Evolutionary conservation across 2,888 invertebrate genomes (phyloP), one percentile per base, ranked within the genome.

Genomic region (Aricia artaxerxes): DNA sequence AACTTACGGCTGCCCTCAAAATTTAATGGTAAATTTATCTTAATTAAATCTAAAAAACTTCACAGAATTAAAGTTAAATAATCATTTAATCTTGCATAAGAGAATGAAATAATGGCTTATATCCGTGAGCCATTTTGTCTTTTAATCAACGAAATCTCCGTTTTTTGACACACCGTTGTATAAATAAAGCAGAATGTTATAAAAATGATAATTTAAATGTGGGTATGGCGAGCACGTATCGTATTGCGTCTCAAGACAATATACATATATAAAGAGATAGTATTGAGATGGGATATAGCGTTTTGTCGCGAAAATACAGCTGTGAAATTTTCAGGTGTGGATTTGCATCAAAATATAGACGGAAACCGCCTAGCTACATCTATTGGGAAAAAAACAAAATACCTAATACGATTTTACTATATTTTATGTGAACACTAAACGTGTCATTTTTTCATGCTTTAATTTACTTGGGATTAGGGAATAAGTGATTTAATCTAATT

Each of bases 221-320:
- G 53, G 73, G 61, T 80, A 78, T 78, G 11, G 44, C 61, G 35
- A 1, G n/a, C 76, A 75, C 73, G 78, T 79, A 44, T 79, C 16
- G 60, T 79, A 79, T 79, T 79, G 78, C 78, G 61, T 78, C 78
- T 53, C 13, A 57, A 53, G 76, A 69, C 69, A 69, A 64, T 38
- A 69, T 38, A 69, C 13, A 31, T 24, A 61, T 24, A 61, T 61
- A 61, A 0, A 61, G 61, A 61, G 61, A 31, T 64, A 69, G 13
- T 64, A 64, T 64, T 24, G 64, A 31, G 64, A 31, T 31, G 64
- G 64, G 64, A 38, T 69, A 16, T 35, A 13, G 35, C 16, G 13
- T 38, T 6, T 38, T 2, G 69, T 69, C 35, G 35, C 64, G 31
- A 64, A 64, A 64, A 64, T 31, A 64, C 9, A 69, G 35, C 16